Percentiles rank a stretch among this genome's conserved stretches.
phyloP scores from a whole-genome alignment of 2,113 vertebrate genomes.

The Myanophis thanlyinensis region DNA sequence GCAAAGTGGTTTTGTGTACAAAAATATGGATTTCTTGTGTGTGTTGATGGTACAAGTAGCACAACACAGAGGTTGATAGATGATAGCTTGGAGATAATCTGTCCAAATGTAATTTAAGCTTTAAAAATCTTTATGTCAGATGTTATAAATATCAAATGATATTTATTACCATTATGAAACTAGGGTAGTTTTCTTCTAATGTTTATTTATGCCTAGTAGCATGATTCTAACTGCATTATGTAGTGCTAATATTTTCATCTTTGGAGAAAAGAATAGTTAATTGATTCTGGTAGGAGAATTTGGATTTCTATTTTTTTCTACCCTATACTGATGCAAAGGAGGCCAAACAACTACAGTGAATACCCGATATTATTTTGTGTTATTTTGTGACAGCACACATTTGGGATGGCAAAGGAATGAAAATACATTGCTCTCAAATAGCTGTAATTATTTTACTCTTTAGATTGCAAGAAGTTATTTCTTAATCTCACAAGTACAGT shows the following conservation, averaged over 20 bases:
- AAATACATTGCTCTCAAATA: not conserved
- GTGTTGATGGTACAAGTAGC: not conserved
- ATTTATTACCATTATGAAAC: not conserved
- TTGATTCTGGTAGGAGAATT: not conserved
- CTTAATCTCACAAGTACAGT: not conserved
- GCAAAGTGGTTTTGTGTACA: not conserved
- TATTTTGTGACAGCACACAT: not conserved
- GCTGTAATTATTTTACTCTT: not conserved
- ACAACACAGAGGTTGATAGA: not conserved
- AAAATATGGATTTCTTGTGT: not conserved
- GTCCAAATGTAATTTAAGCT: not conserved
- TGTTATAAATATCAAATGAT: not conserved
- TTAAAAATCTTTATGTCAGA: not conserved
- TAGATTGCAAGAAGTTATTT: not conserved
- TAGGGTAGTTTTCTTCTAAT: not conserved
- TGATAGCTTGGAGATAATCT: not conserved
- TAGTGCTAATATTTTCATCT: not conserved
- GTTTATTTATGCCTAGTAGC: not conserved
- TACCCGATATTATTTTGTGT: not conserved
- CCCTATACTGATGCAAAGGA: not conserved
- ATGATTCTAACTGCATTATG: not conserved
- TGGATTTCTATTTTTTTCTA: not conserved
- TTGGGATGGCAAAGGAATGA: not conserved
- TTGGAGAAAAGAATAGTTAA: not conserved
- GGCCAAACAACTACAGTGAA: not conserved